Evolutionary conservation across 1,140 invertebrate genomes (phyloP).

Genomic region (Ooceraea biroi): DNA sequence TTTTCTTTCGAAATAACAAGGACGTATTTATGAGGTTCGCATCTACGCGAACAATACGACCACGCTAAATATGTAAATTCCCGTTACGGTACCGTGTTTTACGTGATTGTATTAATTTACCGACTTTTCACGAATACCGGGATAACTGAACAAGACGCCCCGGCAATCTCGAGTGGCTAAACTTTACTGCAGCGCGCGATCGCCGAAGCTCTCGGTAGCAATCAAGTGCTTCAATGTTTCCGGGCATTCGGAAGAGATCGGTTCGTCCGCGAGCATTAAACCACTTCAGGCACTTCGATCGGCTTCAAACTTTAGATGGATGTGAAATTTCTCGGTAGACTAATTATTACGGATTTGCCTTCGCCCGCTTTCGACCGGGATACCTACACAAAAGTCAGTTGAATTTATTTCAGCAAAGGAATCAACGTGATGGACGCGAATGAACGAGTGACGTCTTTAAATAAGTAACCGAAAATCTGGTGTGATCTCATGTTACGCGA

Average conservation of each 20-base stretch:
- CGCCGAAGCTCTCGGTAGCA: slow-evolving; percentile 20
- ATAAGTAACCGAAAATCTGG: no score
- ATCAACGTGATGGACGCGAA: not conserved
- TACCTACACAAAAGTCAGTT: slow-evolving; percentile 3
- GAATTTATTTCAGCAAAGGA: slow-evolving; percentile 4
- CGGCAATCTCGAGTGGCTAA: slow-evolving; percentile 38
- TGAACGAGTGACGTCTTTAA: not conserved
- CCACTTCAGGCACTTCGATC: slow-evolving; percentile 45
- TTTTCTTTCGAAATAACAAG: not conserved
- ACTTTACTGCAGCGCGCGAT: slow-evolving; percentile 36
- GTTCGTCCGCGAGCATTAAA: slow-evolving; percentile 41
- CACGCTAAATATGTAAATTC: slow-evolving; percentile 31
- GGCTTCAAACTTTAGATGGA: slow-evolving; percentile 56
- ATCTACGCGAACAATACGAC: not conserved
- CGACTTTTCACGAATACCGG: slow-evolving; percentile 24
- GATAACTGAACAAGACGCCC: not conserved
- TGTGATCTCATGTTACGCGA: not conserved
- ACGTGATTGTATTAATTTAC: slow-evolving; percentile 50
- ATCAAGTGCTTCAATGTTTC: slow-evolving; percentile 53
- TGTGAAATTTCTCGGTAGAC: slow-evolving; percentile 47
- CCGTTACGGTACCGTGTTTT: slow-evolving; percentile 11
- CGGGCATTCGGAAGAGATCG: slow-evolving; percentile 52
- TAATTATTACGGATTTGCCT: slow-evolving; percentile 50
- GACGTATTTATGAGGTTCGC: not conserved
- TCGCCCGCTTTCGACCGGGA: not conserved